Evolutionary conservation across 2,797 vertebrate genomes (phyloP).

Genomic region (Scleropages formosus): DNA sequence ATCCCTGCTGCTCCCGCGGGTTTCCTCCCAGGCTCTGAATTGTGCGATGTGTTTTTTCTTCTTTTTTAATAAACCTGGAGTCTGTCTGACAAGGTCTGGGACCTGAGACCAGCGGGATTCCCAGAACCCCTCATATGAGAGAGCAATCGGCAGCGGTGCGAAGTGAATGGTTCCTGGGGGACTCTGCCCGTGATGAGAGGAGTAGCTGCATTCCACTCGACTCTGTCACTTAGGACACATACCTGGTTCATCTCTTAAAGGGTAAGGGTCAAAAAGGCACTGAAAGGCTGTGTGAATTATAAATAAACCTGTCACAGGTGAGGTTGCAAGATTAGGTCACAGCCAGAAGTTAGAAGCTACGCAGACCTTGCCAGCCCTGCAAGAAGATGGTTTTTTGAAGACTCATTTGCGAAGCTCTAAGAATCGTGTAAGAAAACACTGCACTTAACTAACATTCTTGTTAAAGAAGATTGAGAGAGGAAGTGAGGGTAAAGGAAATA

Average conservation of each 20-base stretch:
- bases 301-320: constrained; percentile 38
- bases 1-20: too few species aligned
- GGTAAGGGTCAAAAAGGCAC: constrained; percentile 38
- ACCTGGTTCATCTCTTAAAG: constrained; percentile 1
- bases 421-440: constrained; percentile 35
- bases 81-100: constrained; percentile 33
- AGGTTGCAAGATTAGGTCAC: constrained; percentile 36
- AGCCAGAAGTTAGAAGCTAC: constrained; percentile 6
- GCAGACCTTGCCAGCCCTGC: too few species aligned
- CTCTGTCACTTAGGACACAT: too few species aligned
- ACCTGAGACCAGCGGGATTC: constrained; percentile 37
- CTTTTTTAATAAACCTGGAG: not conserved
- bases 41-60: too few species aligned
- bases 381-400: not conserved
- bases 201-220: too few species aligned
- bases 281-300: constrained; percentile 41
- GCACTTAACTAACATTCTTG: constrained; percentile 45
- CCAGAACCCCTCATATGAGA: constrained; percentile 28
- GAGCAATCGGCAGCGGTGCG: not conserved
- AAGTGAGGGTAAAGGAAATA: constrained; percentile 60
- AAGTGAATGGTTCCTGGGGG: too few species aligned
- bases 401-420: constrained; percentile 57
- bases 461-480: constrained; percentile 59
- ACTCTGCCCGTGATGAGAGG: too few species aligned
- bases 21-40: too few species aligned